These are phyloP conservation scores for Carduelis carduelis DNA, from an alignment of 2,797 vertebrate genomes.

Conservation along the genomic window DNA sequence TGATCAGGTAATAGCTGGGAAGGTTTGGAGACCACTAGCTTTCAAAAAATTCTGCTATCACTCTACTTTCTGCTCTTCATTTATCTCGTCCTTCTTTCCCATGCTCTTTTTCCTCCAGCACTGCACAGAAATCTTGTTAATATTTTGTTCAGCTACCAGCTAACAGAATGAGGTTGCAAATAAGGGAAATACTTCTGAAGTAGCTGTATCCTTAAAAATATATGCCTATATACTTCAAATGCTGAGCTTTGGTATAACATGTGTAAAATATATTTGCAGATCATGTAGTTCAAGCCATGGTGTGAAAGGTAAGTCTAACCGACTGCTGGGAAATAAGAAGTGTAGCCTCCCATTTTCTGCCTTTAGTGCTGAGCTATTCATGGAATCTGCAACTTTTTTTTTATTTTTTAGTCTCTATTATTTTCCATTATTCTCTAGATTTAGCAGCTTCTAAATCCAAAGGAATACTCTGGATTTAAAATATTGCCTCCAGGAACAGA, in stretches of 20 bases:
- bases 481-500: conserved; percentile 12
- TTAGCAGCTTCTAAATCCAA: conserved; percentile 32
- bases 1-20: background rate
- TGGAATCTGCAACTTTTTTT: background rate
- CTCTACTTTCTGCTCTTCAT: background rate
- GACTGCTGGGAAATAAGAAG: conserved; percentile 16
- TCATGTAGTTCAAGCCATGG: conserved; percentile 3
- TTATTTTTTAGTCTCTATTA: background rate
- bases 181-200: background rate
- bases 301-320: conserved; percentile 37
- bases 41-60: background rate
- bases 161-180: background rate
- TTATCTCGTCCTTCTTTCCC: background rate
- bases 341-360: conserved; percentile 26
- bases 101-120: background rate
- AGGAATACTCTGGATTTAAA: conserved; percentile 52
- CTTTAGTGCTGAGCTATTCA: conserved; percentile 21
- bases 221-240: background rate
- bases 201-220: conserved; percentile 1
- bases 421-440: conserved; percentile 40
- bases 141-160: background rate
- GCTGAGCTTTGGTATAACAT: background rate
- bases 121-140: background rate
- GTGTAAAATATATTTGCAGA: conserved; percentile 16
- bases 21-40: background rate